phyloP scores from a whole-genome alignment of 1,140 invertebrate species.

The Drosophila rufa region DNA sequence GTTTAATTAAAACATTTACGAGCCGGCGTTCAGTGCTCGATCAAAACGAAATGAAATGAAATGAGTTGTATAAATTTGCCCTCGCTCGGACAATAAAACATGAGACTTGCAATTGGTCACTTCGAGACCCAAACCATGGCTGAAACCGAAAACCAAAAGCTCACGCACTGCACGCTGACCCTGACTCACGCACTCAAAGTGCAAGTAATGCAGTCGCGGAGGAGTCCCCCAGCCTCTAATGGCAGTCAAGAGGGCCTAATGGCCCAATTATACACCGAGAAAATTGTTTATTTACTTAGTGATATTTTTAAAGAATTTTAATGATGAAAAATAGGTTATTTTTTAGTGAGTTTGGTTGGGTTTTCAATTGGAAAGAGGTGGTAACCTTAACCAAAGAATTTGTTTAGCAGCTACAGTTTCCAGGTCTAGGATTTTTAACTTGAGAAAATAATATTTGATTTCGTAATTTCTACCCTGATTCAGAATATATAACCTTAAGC shows the following conservation, averaged over 20 bases:
- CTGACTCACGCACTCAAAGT: constrained; percentile 54
- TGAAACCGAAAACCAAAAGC: constrained; percentile 8
- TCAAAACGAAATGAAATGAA: constrained; percentile 11
- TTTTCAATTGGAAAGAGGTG: too few relatives aligned
- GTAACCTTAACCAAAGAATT: too few relatives aligned
- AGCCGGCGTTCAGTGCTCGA: constrained; percentile 14
- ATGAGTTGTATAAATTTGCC: constrained; percentile 38
- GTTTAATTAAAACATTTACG: constrained; percentile 58
- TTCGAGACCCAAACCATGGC: constrained; percentile 2
- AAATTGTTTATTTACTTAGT: constrained; percentile 1
- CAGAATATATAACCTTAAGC: too few relatives aligned
- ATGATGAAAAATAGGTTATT: background rate
- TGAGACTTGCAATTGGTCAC: constrained; percentile 53
- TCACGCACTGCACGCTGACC: constrained; percentile 42
- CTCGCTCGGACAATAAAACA: constrained; percentile 54
- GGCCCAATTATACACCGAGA: constrained; percentile 19
- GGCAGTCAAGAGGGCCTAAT: constrained; percentile 37
- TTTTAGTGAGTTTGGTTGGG: too few relatives aligned
- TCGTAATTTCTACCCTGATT: too few relatives aligned
- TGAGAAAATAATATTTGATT: too few relatives aligned
- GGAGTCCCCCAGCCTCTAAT: constrained; percentile 22
- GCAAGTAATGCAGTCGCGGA: constrained; percentile 71
- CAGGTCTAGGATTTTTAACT: too few relatives aligned
- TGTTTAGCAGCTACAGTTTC: too few relatives aligned
- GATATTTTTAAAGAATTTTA: background rate